Percentiles rank a stretch among this genome's conserved stretches.
Conservation (phyloP, 2,113 vertebrate genomes). For the Podilymbus podiceps region DNA sequence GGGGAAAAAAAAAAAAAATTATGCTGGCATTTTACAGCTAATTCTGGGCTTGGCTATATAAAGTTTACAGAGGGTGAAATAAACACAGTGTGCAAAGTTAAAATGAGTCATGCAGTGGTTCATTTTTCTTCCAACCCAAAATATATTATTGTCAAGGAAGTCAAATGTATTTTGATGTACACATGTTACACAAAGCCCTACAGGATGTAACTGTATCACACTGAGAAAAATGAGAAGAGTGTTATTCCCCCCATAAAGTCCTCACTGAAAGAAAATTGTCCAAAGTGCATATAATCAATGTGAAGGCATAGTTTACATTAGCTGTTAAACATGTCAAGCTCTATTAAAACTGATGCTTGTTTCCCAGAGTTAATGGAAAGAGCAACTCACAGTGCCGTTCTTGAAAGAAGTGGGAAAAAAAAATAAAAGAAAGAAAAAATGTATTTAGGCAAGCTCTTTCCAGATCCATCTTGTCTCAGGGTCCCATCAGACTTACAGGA, state of each 20-base stretch:
- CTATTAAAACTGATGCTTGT: slow-evolving; percentile 17
- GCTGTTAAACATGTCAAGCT: slow-evolving; percentile 13
- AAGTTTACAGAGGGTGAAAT: slow-evolving; percentile 16
- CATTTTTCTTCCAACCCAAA: background rate
- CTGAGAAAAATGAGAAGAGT: background rate
- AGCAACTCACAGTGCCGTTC: background rate
- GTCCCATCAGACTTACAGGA: background rate
- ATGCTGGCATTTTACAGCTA: background rate
- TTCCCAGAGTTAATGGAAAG: slow-evolving; percentile 31
- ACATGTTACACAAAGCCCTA: background rate
- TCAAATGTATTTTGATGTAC: background rate
- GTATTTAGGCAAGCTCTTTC: background rate
- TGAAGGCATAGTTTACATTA: slow-evolving; percentile 4
- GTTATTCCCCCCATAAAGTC: background rate
- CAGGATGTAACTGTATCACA: background rate
- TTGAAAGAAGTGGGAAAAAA: background rate
- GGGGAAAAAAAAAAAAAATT: background rate
- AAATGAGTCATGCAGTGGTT: background rate
- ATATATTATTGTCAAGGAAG: background rate
- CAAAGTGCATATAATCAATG: slow-evolving; percentile 45
- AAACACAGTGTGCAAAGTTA: background rate
- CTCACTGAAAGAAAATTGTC: slow-evolving; percentile 20
- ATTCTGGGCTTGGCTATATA: background rate
- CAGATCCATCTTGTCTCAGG: background rate
- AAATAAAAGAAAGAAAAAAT: background rate